Base-by-base conservation (phyloP, 2,888 invertebrate genomes). In the Drosophila helvetica region DNA sequence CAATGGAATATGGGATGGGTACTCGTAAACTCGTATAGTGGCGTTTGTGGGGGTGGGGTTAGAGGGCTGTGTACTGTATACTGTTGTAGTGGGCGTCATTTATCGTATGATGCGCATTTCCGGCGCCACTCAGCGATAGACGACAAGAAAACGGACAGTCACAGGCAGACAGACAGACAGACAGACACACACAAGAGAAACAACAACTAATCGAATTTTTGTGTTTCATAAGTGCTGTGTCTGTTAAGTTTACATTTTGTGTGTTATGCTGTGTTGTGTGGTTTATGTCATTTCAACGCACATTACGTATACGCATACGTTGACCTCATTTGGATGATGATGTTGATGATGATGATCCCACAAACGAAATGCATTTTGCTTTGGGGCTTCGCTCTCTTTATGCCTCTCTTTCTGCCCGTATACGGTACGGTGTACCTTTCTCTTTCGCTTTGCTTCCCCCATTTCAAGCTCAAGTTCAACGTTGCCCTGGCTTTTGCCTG, bases 391-490 rank as follows among this genome's bases (percentile, higher is more conserved):
- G 19, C 42, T 51, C n/a, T 66, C 19, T 33, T n/a, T 9, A 6
- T 51, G 4, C 19, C 52, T 47, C 15, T 17, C 47, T 33, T 43
- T 17, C 48, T 43, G 9, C 9, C 17, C 30, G 18, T 27, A 7
- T 6, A 2, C 38, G 15, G 15, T n/a, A 8, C 25, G 9, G 30
- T 10, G 9, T 6, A 38, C 38, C 33, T 47, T 25, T 62, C 25
- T 30, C 30, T 48, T 17, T 47, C 54, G 59, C 61, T 66, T 48
- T 48, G 66, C 75, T 81, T 69, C 71, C 71, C 71, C 63, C 75
- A 75, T 83, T 83, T 83, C 83, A 83, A 83, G 83, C 83, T 85
- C 88, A 88, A 85, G 85, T 86, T 85, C 85, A 85, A 86, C 80
- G 74, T 45, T 75, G 74, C 50, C 33, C 33, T 33, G 52, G 27